phyloP scores from a whole-genome alignment of 2,797 vertebrate species.

The Hypotaenidia okinawae region DNA sequence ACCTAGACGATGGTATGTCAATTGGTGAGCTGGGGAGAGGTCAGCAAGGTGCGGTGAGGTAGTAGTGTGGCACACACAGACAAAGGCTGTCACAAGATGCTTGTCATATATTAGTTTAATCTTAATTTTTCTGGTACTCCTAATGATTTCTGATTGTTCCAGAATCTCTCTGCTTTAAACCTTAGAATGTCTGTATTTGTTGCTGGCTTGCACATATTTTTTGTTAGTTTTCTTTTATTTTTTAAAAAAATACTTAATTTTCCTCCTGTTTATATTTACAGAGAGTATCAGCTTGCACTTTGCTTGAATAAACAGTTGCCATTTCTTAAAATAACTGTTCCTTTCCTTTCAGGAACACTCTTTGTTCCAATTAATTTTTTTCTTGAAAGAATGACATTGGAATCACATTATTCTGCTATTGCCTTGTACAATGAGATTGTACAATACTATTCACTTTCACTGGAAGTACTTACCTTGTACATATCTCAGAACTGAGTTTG shows the following conservation, averaged over 20 bases:
- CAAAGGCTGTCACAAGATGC: background rate
- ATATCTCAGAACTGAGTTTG: background rate
- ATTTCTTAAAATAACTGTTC: background rate
- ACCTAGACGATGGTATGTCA: background rate
- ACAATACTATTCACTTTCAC: background rate
- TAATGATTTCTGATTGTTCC: background rate
- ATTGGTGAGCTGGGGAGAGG: background rate
- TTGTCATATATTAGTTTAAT: background rate
- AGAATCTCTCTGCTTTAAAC: background rate
- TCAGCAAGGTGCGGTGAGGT: background rate
- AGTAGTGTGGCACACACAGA: background rate
- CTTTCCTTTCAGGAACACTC: background rate
- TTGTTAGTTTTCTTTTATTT: background rate
- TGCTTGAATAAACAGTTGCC: background rate
- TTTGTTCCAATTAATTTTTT: background rate
- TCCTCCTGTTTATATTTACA: background rate
- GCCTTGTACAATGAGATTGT: background rate
- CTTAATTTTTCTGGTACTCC: background rate
- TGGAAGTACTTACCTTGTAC: background rate
- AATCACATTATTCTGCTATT: background rate
- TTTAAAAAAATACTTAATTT: background rate
- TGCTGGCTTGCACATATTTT: background rate
- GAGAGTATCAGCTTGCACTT: background rate
- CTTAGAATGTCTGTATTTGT: background rate
- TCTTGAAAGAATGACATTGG: background rate